A percentile compares a stretch with the other conserved stretches of the same genome.
Conservation (phyloP, 1,140 invertebrate species). For the Cheumatopsyche charites region DNA sequence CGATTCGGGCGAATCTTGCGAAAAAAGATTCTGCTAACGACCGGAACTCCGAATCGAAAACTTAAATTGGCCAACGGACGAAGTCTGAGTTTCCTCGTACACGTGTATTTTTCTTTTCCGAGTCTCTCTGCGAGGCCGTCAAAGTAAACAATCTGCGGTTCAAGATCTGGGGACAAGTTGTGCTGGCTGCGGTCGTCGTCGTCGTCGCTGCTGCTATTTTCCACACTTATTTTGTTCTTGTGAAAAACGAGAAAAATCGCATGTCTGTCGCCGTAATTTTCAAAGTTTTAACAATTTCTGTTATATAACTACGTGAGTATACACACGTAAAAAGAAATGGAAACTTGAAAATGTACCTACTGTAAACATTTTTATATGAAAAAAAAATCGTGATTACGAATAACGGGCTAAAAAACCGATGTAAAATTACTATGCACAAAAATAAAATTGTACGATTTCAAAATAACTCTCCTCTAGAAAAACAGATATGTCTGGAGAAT, state of each 20-base stretch:
- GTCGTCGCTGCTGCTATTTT: not conserved
- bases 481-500: conserved; percentile 11
- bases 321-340: not conserved
- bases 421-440: no score
- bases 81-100: conserved; percentile 7
- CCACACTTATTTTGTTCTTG: not conserved
- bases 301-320: not conserved
- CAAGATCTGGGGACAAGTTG: not conserved
- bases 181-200: not conserved
- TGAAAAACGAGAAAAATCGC: no score
- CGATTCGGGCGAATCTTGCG: not conserved
- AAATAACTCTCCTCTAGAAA: conserved; percentile 13
- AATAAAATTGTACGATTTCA: not conserved
- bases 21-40: not conserved
- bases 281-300: not conserved
- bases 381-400: no score
- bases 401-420: no score
- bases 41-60: conserved; percentile 22
- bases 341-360: no score
- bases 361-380: no score
- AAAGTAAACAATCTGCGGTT: conserved; percentile 23
- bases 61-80: conserved; percentile 20
- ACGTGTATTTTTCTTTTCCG: not conserved
- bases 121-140: not conserved
- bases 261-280: not conserved